Conservation (phyloP, 2,888 invertebrate genomes). For the Caenorhabditis becei region DNA sequence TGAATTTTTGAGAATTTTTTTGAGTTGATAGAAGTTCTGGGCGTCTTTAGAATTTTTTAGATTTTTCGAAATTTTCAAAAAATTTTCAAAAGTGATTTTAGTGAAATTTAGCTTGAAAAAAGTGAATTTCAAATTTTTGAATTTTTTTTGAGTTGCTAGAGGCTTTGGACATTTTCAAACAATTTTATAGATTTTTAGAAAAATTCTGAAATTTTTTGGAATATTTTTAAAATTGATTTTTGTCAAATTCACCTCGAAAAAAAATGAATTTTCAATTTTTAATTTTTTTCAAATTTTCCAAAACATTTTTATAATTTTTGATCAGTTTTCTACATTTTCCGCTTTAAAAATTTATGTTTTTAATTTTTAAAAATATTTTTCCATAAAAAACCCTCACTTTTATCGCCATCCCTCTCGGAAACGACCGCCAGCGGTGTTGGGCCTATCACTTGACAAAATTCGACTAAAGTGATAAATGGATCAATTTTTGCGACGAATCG, state of each 20-base stretch:
- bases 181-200: neutral
- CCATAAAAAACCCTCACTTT: conserved; percentile 22
- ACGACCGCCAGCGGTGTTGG: conserved; percentile 71
- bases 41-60: neutral
- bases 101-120: too few relatives aligned
- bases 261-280: too few relatives aligned
- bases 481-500: conserved; percentile 63
- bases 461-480: conserved; percentile 74
- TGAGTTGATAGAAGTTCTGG: too few relatives aligned
- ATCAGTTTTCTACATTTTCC: too few relatives aligned
- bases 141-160: too few relatives aligned
- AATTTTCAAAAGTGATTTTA: too few relatives aligned
- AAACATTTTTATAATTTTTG: neutral
- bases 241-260: neutral
- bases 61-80: neutral
- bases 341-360: neutral
- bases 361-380: neutral
- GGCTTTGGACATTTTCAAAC: too few relatives aligned
- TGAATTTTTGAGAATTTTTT: too few relatives aligned
- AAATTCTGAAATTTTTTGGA: conserved; percentile 5
- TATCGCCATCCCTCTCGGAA: conserved; percentile 45
- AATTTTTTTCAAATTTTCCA: neutral
- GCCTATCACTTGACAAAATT: conserved; percentile 79
- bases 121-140: neutral
- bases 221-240: neutral